Conservation (phyloP, 53 echinoderm and acorn worm genomes). For the Apostichopus leukothele region DNA sequence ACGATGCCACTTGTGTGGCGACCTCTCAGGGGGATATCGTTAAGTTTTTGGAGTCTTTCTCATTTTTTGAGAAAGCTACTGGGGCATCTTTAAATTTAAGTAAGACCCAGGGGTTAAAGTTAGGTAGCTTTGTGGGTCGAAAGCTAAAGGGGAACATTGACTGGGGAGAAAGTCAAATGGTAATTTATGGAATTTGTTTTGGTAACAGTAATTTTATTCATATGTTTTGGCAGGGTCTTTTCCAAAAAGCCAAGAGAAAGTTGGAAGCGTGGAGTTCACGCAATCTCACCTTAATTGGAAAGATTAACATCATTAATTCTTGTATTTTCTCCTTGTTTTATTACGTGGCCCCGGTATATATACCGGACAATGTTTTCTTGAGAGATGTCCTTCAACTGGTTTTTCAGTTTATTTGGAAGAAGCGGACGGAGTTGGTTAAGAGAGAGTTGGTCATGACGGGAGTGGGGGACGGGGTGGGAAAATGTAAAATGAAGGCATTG, state of each 20-base stretch:
- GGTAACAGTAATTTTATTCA: not conserved
- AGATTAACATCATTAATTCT: not conserved
- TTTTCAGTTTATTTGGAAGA: not conserved
- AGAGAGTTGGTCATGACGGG: not conserved
- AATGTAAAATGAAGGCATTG: not conserved
- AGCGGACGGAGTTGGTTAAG: not conserved
- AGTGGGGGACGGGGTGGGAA: not conserved
- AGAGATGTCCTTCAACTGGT: not conserved
- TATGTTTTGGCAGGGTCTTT: not conserved
- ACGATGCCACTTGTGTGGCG: constrained; percentile 53
- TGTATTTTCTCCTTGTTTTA: not conserved
- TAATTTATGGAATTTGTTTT: not conserved
- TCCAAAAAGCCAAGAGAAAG: not conserved
- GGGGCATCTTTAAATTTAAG: constrained; percentile 40
- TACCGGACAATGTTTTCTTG: not conserved
- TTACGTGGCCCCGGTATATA: not conserved
- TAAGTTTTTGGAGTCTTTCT: constrained; percentile 11
- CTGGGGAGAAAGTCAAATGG: not conserved
- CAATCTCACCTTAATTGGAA: not conserved
- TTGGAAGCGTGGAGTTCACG: not conserved
- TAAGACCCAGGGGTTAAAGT: constrained; percentile 23
- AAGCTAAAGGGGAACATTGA: not conserved
- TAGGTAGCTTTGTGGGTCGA: constrained; percentile 20
- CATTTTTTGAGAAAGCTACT: constrained; percentile 9
- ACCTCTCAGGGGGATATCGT: constrained; percentile 27